Conservation (phyloP, 2,113 vertebrate species). For the Austrofundulus limnaeus region DNA sequence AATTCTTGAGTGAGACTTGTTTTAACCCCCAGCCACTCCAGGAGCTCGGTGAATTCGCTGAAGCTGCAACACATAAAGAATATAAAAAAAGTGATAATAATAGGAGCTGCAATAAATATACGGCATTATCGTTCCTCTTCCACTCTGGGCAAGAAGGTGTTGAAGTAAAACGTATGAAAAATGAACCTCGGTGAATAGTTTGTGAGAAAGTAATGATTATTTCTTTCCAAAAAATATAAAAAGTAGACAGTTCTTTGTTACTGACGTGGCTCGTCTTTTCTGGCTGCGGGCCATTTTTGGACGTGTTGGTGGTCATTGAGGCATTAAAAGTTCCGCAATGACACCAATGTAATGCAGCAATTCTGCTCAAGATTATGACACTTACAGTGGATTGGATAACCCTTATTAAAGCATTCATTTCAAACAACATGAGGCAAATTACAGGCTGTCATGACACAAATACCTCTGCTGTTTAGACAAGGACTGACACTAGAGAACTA, state of each 20-base stretch:
- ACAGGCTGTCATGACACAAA: slow-evolving; percentile 57
- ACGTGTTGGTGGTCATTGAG: slow-evolving; percentile 48
- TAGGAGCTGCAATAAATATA: slow-evolving; percentile 51
- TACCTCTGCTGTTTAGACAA: slow-evolving; percentile 63
- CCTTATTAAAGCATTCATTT: slow-evolving; percentile 64
- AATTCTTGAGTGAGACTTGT: slow-evolving; percentile 36
- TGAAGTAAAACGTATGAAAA: slow-evolving; percentile 13
- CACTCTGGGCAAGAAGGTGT: slow-evolving; percentile 13
- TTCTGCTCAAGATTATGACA: slow-evolving; percentile 66
- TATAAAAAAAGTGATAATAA: slow-evolving; percentile 60
- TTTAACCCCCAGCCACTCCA: slow-evolving; percentile 49
- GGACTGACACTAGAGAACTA: slow-evolving; percentile 52
- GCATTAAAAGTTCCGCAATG: slow-evolving; percentile 53
- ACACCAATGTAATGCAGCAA: slow-evolving; percentile 50
- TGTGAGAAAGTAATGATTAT: slow-evolving; percentile 9
- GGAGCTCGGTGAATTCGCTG: slow-evolving; percentile 67
- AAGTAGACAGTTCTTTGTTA: slow-evolving; percentile 36
- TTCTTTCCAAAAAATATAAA: slow-evolving; percentile 19
- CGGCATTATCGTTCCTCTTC: slow-evolving; percentile 20
- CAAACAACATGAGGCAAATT: slow-evolving; percentile 63
- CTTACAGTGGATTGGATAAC: slow-evolving; percentile 60
- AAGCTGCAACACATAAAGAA: slow-evolving; percentile 63
- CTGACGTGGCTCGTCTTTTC: slow-evolving; percentile 13
- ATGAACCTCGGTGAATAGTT: slow-evolving; percentile 30
- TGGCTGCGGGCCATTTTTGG: slow-evolving; percentile 47